Base-by-base conservation (phyloP, 2,888 invertebrate species). In the Ophonus ardosiacus region DNA sequence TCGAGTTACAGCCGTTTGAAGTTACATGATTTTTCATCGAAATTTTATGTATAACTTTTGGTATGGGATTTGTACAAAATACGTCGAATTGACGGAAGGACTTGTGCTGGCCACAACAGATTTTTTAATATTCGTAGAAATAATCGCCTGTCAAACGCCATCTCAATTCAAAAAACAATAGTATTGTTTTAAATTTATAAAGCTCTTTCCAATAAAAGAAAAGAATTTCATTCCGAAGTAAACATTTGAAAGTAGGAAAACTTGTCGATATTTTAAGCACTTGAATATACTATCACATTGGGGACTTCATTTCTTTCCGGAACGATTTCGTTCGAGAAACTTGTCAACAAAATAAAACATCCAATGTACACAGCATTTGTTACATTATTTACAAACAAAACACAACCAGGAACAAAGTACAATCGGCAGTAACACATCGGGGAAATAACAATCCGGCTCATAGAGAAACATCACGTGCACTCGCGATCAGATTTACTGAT, bases 321-420 rank as follows among this genome's bases (percentile, higher is more conserved):
- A 61, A 61, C 59, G 18, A 61, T 61, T 15, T 15, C 18, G 8
- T 61, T n/a, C 15, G 59, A 61, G 18, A 18, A 61, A 61, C 59
- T 61, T 61, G 59, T 61, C 59, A 61, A 61, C 59, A 61, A 61
- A 61, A 61, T 61, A 61, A 61, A 61, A 61, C 17, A 61, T 61
- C 17, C 17, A 15, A 18, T 18, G 59, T 61, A 61, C 59, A 61
- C 59, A 61, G 59, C 59, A 65, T 65, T 65, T 65, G 65, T 24
- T 65, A 65, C 31, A 65, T 65, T 65, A 65, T 65, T 65, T 65
- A 65, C 65, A 65, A 65, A 65, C 24, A 61, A 31, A 17, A 61
- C 59, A 17, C 10, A 17, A 61, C 59, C 15, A 21, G 24, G 13
- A 65, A 65, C 65, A 65, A 65, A 5, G 31, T 24, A 65, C 13